phyloP scores from a whole-genome alignment of 1,140 invertebrate genomes.

The Octopus bimaculoides region DNA sequence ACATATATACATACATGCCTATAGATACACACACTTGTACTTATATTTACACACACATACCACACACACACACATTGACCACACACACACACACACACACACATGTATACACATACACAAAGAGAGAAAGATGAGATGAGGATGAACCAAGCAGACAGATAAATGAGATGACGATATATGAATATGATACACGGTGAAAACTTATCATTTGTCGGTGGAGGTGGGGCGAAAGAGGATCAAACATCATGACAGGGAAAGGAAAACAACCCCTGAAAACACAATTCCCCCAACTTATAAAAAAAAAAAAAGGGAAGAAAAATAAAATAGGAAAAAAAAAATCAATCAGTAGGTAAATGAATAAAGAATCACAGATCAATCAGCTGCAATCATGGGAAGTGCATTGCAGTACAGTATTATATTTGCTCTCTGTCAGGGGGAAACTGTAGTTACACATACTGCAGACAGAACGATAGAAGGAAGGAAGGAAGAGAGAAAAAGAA shows the following conservation, averaged over 20 bases:
- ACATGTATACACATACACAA: neutral
- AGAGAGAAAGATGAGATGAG: neutral
- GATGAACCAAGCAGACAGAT: too few relatives aligned
- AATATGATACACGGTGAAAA: too few relatives aligned
- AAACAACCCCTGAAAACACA: neutral
- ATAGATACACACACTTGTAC: conserved; percentile 14
- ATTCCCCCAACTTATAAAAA: neutral
- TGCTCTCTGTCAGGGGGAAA: too few relatives aligned
- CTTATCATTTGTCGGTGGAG: neutral
- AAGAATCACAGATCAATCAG: too few relatives aligned
- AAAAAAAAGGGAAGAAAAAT: neutral
- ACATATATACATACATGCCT: conserved; percentile 6
- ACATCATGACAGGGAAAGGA: neutral
- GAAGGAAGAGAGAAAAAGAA: neutral
- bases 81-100: neutral
- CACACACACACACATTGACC: neutral
- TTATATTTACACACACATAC: conserved; percentile 13
- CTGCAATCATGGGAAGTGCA: too few relatives aligned
- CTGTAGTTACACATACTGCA: too few relatives aligned
- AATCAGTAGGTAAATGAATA: neutral
- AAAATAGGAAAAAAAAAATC: neutral
- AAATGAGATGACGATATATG: neutral
- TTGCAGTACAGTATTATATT: too few relatives aligned
- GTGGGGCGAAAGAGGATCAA: neutral
- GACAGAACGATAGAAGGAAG: too few relatives aligned